Evolutionary conservation across 2,888 invertebrate genomes (phyloP).

Genomic region (Morpho helenor): DNA sequence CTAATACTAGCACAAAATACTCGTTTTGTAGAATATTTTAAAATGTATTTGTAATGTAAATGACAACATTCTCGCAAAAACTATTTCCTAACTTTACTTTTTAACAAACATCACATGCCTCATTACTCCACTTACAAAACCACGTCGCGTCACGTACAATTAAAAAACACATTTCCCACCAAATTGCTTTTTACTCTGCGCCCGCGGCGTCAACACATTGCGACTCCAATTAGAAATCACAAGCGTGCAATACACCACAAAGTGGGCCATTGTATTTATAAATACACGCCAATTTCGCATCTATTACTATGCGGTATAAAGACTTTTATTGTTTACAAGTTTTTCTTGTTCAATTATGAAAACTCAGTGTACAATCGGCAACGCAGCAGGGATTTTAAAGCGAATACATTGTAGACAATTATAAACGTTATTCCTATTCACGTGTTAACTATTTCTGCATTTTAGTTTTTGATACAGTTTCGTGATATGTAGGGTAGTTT

Average conservation of each 20-base stretch:
- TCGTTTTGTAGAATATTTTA: neutral
- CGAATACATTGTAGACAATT: slow-evolving; percentile 4
- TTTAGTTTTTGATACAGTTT: slow-evolving; percentile 4
- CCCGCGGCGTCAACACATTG: slow-evolving; percentile 27
- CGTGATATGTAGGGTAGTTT: slow-evolving; percentile 15
- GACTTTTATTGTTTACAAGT: slow-evolving; percentile 9
- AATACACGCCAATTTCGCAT: slow-evolving; percentile 7
- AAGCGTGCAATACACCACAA: slow-evolving; percentile 5
- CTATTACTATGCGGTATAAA: slow-evolving; percentile 4
- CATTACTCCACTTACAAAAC: slow-evolving; percentile 24
- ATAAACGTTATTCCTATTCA: neutral
- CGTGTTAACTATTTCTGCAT: slow-evolving; percentile 9
- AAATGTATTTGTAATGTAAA: neutral
- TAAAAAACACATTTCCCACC: slow-evolving; percentile 31
- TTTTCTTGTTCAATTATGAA: slow-evolving; percentile 15
- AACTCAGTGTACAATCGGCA: slow-evolving; percentile 12
- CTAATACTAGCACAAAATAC: neutral
- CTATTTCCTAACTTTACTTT: slow-evolving; percentile 3
- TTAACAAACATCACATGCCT: slow-evolving; percentile 12
- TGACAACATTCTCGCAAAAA: slow-evolving; percentile 9
- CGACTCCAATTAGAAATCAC: slow-evolving; percentile 27
- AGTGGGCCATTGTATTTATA: slow-evolving; percentile 1
- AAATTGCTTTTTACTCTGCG: slow-evolving; percentile 26
- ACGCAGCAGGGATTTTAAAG: slow-evolving; percentile 2
- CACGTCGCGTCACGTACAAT: slow-evolving; percentile 27